A percentile compares a stretch with the other conserved stretches of the same genome.
Evolutionary conservation across 2,888 invertebrate species (phyloP).

Genomic region (Epsilonema sp.): DNA sequence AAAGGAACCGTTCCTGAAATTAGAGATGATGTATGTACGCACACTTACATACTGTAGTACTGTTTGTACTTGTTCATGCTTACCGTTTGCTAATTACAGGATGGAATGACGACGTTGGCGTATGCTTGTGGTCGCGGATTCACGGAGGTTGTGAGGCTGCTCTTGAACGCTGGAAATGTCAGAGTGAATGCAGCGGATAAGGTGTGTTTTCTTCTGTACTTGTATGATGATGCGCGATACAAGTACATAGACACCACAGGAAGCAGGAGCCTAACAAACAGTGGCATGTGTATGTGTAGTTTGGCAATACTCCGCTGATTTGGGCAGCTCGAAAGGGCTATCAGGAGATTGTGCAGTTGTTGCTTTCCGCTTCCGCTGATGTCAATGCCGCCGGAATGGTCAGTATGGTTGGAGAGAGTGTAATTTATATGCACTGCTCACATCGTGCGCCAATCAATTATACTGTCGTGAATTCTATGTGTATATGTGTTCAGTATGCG

Average conservation of each 20-base stretch:
- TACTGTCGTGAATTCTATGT: constrained; percentile 40
- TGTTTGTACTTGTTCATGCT: no score
- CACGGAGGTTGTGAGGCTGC: constrained; percentile 54
- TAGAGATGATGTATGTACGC: constrained; percentile 54
- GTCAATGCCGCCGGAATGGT: constrained; percentile 78
- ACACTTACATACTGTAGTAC: no score
- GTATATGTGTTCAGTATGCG: constrained; percentile 88
- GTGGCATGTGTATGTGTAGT: constrained; percentile 10
- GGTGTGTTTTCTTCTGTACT: constrained; percentile 26
- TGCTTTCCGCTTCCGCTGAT: constrained; percentile 66
- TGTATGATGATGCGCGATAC: constrained; percentile 11
- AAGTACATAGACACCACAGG: neutral
- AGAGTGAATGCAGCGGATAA: constrained; percentile 12
- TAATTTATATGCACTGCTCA: no score
- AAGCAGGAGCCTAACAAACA: neutral
- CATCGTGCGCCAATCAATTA: no score
- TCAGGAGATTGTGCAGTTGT: constrained; percentile 54
- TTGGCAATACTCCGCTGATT: constrained; percentile 44
- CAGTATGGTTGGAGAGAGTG: constrained; percentile 41
- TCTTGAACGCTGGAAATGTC: constrained; percentile 55
- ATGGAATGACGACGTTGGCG: constrained; percentile 77
- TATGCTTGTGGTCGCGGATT: constrained; percentile 86
- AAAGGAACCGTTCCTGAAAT: constrained; percentile 82
- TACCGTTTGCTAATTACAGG: constrained; percentile 39
- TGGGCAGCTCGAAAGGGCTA: constrained; percentile 89